A percentile compares a stretch with the other conserved stretches of the same genome.
Evolutionary conservation across 1,140 invertebrate genomes (phyloP).

Genomic region (Pectinophora gossypiella): DNA sequence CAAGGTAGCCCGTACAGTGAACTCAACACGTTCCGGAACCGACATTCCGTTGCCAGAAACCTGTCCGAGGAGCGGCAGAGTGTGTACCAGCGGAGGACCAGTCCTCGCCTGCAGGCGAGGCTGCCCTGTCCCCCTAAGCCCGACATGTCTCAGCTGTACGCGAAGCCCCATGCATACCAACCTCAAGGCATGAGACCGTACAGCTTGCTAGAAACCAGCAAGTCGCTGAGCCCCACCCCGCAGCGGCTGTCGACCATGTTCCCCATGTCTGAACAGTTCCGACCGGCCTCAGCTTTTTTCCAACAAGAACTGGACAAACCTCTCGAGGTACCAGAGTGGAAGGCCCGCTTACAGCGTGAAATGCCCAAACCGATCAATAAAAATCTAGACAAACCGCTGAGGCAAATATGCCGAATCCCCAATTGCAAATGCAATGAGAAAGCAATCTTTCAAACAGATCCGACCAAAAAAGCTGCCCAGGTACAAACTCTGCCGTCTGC

Average conservation of each 20-base stretch:
- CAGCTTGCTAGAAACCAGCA: conserved; percentile 54
- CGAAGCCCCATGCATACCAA: conserved; percentile 31
- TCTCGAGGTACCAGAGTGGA: conserved; percentile 54
- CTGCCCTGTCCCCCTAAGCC: conserved; percentile 31
- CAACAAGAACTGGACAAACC: conserved; percentile 37
- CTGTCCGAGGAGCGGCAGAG: conserved; percentile 50
- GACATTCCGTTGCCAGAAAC: conserved; percentile 44
- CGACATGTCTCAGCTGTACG: conserved; percentile 36
- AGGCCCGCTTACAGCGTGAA: conserved; percentile 47
- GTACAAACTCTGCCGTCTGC: conserved; percentile 45
- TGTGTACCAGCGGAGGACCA: conserved; percentile 31
- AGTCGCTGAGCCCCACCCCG: conserved; percentile 41
- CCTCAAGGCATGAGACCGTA: conserved; percentile 50
- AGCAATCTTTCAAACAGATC: conserved; percentile 17
- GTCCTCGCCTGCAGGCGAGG: conserved; percentile 34
- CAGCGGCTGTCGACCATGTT: conserved; percentile 58
- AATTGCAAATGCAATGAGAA: conserved; percentile 62
- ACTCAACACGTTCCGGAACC: conserved; percentile 47
- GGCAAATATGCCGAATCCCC: conserved; percentile 57
- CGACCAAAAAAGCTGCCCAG: conserved; percentile 44
- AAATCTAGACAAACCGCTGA: conserved; percentile 43
- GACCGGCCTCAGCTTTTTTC: conserved; percentile 59
- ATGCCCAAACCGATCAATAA: conserved; percentile 31
- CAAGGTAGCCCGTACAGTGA: conserved; percentile 57
- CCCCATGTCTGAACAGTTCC: conserved; percentile 53